These are phyloP conservation scores for Notodonta dromedarius DNA, from an alignment of 2,888 invertebrate genomes.

Conservation along the genomic window DNA sequence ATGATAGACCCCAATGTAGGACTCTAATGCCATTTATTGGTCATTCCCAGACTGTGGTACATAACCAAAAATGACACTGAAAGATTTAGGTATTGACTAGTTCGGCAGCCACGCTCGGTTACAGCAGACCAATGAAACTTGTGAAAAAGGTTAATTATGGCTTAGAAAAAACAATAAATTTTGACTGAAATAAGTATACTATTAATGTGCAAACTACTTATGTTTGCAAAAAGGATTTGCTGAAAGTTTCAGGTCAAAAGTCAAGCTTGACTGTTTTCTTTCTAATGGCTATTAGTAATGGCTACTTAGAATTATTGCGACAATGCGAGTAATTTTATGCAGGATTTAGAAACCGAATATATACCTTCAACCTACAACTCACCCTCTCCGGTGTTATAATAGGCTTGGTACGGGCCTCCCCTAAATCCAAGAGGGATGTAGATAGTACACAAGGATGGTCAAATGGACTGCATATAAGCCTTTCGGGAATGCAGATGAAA, in stretches of 20 bases:
- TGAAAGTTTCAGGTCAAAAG: slow-evolving; percentile 1
- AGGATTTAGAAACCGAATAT: not conserved
- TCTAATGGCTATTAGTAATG: not conserved
- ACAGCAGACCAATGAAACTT: not conserved
- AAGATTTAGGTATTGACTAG: no score
- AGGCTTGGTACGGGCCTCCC: no score
- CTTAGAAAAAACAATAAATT: slow-evolving; percentile 16
- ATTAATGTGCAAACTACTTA: not conserved
- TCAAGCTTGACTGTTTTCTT: not conserved
- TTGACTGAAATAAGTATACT: not conserved
- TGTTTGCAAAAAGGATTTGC: not conserved
- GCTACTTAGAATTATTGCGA: not conserved
- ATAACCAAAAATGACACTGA: no score
- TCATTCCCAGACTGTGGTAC: no score
- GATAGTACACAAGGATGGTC: no score
- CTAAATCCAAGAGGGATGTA: no score
- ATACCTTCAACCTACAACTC: not conserved
- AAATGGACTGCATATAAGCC: no score
- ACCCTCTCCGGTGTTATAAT: no score
- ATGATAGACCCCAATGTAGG: no score
- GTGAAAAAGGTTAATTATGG: slow-evolving; percentile 25
- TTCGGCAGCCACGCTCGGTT: not conserved
- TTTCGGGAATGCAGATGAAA: no score
- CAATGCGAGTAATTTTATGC: not conserved
- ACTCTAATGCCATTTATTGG: no score